Conservation (phyloP, 2,113 vertebrate genomes). For the Morone chrysops region DNA sequence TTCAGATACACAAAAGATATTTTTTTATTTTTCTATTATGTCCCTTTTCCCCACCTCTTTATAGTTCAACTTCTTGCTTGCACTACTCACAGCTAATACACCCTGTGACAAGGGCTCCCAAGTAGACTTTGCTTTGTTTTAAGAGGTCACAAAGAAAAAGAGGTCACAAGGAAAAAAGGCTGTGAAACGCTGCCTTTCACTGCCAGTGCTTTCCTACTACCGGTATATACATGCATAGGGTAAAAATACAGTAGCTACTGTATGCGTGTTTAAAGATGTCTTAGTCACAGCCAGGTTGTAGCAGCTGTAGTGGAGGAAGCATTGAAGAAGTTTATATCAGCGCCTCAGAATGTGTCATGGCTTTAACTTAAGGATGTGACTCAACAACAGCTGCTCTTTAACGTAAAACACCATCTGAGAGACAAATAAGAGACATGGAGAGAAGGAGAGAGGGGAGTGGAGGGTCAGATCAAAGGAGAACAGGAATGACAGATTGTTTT, state of each 20-base stretch:
- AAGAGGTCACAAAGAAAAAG: neutral
- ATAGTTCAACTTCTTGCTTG: neutral
- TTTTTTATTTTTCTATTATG: no score
- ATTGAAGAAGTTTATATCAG: slow-evolving; percentile 47
- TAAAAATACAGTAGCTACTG: slow-evolving; percentile 15
- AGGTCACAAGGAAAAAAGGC: neutral
- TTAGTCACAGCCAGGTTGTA: slow-evolving; percentile 31
- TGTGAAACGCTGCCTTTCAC: neutral
- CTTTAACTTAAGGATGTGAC: slow-evolving; percentile 55
- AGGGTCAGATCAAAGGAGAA: neutral
- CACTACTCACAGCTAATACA: no score
- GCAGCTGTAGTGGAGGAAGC: slow-evolving; percentile 37
- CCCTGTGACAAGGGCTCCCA: no score
- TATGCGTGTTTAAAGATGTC: slow-evolving; percentile 27
- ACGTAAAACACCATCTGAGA: slow-evolving; percentile 51
- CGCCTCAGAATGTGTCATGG: slow-evolving; percentile 29
- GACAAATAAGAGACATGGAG: slow-evolving; percentile 19
- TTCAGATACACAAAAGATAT: no score
- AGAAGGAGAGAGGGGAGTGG: neutral
- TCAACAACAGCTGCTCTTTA: slow-evolving; percentile 66
- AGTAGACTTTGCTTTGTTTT: no score
- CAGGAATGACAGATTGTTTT: slow-evolving; percentile 19
- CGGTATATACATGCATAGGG: neutral
- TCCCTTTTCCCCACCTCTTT: no score
- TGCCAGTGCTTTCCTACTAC: neutral